Conservation (phyloP, 1,140 invertebrate genomes). For the Parasteatoda tepidariorum region DNA sequence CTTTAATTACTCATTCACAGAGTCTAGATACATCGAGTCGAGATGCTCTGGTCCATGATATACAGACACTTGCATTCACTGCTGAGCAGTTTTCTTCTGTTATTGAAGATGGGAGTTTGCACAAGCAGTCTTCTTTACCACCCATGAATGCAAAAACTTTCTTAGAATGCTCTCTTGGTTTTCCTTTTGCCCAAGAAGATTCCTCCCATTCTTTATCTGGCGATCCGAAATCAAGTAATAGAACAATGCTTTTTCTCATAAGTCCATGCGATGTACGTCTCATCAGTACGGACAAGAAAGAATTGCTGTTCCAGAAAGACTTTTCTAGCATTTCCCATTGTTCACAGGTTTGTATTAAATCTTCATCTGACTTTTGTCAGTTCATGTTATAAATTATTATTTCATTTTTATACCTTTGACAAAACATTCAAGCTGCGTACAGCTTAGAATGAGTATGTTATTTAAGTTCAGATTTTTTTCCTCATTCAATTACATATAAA, state of each 20-base stretch:
- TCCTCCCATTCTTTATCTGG: slow-evolving; percentile 16
- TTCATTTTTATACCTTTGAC: neutral
- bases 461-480: no score
- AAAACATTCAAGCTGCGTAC: no score
- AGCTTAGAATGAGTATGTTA: no score
- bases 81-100: slow-evolving; percentile 53
- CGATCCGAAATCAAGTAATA: slow-evolving; percentile 74
- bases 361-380: no score
- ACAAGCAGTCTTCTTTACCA: slow-evolving; percentile 57
- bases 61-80: slow-evolving; percentile 50
- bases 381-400: no score
- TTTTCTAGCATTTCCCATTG: slow-evolving; percentile 89
- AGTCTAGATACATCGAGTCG: slow-evolving; percentile 61
- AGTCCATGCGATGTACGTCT: slow-evolving; percentile 85
- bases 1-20: slow-evolving; percentile 64
- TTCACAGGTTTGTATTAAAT: slow-evolving; percentile 75
- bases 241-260: slow-evolving; percentile 91
- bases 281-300: slow-evolving; percentile 92
- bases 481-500: no score
- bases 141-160: slow-evolving; percentile 51
- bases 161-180: slow-evolving; percentile 53
- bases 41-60: slow-evolving; percentile 60
- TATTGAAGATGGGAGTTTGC: slow-evolving; percentile 49
- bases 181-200: slow-evolving; percentile 14
- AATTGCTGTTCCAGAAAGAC: slow-evolving; percentile 86